Evolutionary conservation across 2,797 vertebrate genomes (phyloP).

Genomic region (Dromococcyx pavoninus): DNA sequence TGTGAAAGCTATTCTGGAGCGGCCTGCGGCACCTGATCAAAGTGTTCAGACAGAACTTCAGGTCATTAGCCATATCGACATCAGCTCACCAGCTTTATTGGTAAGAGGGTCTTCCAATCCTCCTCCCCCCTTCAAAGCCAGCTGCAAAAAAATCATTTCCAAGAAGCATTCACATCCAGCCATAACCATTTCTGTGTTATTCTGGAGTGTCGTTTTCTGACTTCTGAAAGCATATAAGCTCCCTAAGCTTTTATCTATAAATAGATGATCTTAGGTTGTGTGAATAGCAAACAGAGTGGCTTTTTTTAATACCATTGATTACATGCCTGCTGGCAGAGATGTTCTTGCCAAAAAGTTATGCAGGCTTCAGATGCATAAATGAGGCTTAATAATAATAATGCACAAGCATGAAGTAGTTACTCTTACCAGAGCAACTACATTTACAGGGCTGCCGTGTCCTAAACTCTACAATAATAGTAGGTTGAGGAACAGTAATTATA

Average conservation of each 20-base stretch:
- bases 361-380: conserved; percentile 70
- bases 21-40: conserved; percentile 71
- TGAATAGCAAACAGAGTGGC: conserved; percentile 61
- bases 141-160: neutral
- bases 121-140: neutral
- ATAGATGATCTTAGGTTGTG: conserved; percentile 64
- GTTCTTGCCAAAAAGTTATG: conserved; percentile 74
- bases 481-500: conserved; percentile 77
- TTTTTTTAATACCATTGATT: conserved; percentile 71
- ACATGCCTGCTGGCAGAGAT: conserved; percentile 64
- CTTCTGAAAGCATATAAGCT: conserved; percentile 52
- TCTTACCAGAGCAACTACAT: conserved; percentile 68
- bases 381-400: conserved; percentile 73
- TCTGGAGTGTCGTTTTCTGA: conserved; percentile 47
- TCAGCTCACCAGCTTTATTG: conserved; percentile 80
- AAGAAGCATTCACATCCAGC: neutral
- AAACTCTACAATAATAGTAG: conserved; percentile 77
- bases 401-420: conserved; percentile 39
- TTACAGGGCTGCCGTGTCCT: conserved; percentile 67
- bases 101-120: conserved; percentile 66
- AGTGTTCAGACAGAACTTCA: conserved; percentile 78
- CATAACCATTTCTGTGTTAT: neutral
- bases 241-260: conserved; percentile 65
- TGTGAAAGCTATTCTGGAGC: conserved; percentile 77
- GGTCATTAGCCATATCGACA: conserved; percentile 79